Evolutionary conservation across 2,113 vertebrate genomes (phyloP).

Genomic region (Cariama cristata): DNA sequence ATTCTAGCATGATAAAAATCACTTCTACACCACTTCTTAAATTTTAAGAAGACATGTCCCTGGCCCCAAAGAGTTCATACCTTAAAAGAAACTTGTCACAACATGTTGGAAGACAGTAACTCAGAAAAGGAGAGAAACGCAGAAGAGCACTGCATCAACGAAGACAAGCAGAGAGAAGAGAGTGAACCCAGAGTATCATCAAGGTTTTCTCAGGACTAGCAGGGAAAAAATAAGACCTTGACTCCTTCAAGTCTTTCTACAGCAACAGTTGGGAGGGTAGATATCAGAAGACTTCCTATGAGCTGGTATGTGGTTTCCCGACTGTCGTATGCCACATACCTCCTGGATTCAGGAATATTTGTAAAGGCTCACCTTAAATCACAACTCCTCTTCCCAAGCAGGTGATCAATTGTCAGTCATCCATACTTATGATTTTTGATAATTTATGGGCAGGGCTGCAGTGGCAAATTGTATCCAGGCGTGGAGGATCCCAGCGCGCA

Average conservation of each 20-base stretch:
- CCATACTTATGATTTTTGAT: not conserved
- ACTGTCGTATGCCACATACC: not conserved
- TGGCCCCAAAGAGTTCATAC: not conserved
- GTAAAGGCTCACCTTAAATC: not conserved
- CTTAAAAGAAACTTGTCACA: constrained; percentile 35
- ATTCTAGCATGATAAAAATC: not conserved
- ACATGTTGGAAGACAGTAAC: not conserved
- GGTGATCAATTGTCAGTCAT: not conserved
- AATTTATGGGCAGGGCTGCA: not conserved
- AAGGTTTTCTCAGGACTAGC: not conserved
- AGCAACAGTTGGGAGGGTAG: not conserved
- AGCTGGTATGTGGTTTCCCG: not conserved
- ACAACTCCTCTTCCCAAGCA: not conserved
- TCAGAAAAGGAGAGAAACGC: not conserved
- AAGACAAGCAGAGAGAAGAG: not conserved
- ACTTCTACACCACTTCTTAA: not conserved
- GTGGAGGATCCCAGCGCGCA: not conserved
- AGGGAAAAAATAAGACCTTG: not conserved
- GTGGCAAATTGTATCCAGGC: not conserved
- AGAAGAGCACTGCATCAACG: not conserved
- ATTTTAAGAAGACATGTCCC: constrained; percentile 6
- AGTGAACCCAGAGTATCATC: not conserved
- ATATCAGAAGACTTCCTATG: not conserved
- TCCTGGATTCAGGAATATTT: not conserved
- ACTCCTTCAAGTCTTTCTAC: not conserved